Base-by-base conservation (phyloP, 2,888 invertebrate species). In the Himalopsyche japonica region DNA sequence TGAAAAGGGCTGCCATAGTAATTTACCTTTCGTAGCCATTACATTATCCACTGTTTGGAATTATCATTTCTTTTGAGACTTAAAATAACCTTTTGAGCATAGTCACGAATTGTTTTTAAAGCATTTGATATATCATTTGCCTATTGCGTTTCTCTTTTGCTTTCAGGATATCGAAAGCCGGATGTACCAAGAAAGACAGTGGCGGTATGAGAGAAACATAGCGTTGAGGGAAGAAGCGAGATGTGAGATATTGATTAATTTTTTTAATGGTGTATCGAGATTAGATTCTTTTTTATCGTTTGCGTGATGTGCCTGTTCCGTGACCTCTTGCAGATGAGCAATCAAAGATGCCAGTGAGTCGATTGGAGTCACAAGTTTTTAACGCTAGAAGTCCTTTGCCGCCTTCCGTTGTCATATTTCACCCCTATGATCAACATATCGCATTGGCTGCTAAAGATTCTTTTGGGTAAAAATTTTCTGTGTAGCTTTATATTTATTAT, bases 381-480 rank as follows among this genome's bases (percentile, higher is more conserved):
- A 94, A 95, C 89, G 95, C 96, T 84, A 95, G 96, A 89, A 96
- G 96, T 88, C 94, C 95, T 85, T 94, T 95, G 88, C 94, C 95
- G 84, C 97, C 98, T 20, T 93, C 95, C 87, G 94, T 96, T 47
- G 92, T 98, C 57, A 94, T 94, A 88, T 96, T 98, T 90, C 96
- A 98, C 91, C 98, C 98, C 0, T 98, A 96, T 90, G 97, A 98
- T 89, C 95, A 96, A 87, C 96, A 97, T 90, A 93, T 97, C 85
- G 97, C 97, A 48, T 96, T 98, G 80, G 97, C 97, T 64, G 96
- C 96, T 89, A 95, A 95, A 89, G 97, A 98, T 89, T 95, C 94
- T 89, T 96, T 97, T 89, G 95, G 95, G 95, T 95, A 89, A 88
- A 89, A 81, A 34, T 7, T 49, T 15, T 47, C 10, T 37, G 8